Evolutionary conservation across 2,797 vertebrate genomes (phyloP).

Genomic region (Helostoma temminkii): DNA sequence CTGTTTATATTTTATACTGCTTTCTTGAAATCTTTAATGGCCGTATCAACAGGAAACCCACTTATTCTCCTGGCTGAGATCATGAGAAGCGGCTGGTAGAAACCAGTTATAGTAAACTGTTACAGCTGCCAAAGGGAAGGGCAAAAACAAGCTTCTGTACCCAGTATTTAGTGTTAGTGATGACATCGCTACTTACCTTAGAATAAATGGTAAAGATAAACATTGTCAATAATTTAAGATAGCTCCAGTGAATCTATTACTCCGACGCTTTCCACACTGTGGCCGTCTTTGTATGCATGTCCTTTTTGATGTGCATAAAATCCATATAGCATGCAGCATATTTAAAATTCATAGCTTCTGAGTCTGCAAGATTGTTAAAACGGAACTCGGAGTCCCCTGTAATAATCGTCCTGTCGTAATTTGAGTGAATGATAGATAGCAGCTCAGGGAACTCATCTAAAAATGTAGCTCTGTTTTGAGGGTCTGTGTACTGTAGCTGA

Average conservation of each 20-base stretch:
- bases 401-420: conserved; percentile 44
- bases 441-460: conserved; percentile 17
- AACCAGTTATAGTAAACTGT: conserved; percentile 7
- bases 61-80: conserved; percentile 16
- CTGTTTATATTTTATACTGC: background rate
- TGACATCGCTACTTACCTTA: background rate
- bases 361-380: conserved; percentile 46
- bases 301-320: conserved; percentile 20
- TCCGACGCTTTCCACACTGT: background rate
- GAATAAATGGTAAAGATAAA: conserved; percentile 4
- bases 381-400: conserved; percentile 3
- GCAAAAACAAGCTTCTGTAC: background rate
- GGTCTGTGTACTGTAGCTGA: conserved; percentile 25
- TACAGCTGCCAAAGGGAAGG: background rate
- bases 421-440: conserved; percentile 52
- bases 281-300: background rate
- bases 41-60: conserved; percentile 11
- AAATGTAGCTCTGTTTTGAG: conserved; percentile 31
- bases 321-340: conserved; percentile 1
- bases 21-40: conserved; percentile 11
- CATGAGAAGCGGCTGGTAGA: conserved; percentile 15
- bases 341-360: conserved; percentile 15
- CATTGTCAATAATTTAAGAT: conserved; percentile 23
- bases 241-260: background rate
- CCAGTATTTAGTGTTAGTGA: background rate